Percentiles rank a stretch among this genome's conserved stretches.
These are phyloP conservation scores for Fulmarus glacialis DNA, from an alignment of 2,113 vertebrate genomes.

Conservation along the genomic window DNA sequence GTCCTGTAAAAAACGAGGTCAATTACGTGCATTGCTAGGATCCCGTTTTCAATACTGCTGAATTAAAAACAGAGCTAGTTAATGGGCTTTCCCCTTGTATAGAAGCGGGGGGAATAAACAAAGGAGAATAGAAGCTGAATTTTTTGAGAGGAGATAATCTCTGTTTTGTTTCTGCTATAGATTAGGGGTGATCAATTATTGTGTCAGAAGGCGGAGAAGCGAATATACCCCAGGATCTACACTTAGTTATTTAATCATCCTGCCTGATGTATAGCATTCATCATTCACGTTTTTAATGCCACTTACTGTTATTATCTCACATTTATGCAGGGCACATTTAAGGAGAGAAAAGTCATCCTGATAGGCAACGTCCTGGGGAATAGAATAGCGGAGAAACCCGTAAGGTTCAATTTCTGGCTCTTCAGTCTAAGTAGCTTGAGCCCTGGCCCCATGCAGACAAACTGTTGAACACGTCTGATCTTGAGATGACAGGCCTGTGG, in stretches of 20 bases:
- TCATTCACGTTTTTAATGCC: conserved; percentile 27
- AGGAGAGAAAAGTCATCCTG: neutral
- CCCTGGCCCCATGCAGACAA: neutral
- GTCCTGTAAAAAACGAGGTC: neutral
- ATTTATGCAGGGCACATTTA: conserved; percentile 7
- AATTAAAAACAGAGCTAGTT: conserved; percentile 32
- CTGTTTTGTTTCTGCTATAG: conserved; percentile 18
- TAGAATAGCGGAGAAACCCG: neutral
- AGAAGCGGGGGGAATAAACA: neutral
- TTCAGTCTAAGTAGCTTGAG: neutral
- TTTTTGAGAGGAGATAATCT: conserved; percentile 9
- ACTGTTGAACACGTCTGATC: neutral
- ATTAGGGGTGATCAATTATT: conserved; percentile 4
- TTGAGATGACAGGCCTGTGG: neutral
- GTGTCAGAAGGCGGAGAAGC: neutral
- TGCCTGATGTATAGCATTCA: neutral
- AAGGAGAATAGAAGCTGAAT: neutral
- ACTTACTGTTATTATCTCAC: conserved; percentile 1
- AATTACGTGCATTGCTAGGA: neutral
- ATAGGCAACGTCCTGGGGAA: neutral
- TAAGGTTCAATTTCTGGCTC: neutral
- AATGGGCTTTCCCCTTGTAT: neutral
- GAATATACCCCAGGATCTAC: conserved; percentile 15
- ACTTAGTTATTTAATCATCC: conserved; percentile 27
- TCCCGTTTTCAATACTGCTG: neutral